Percentiles rank a stretch among this genome's conserved stretches.
phyloP scores from a whole-genome alignment of 2,113 vertebrate genomes.

The Dipodomys merriami region DNA sequence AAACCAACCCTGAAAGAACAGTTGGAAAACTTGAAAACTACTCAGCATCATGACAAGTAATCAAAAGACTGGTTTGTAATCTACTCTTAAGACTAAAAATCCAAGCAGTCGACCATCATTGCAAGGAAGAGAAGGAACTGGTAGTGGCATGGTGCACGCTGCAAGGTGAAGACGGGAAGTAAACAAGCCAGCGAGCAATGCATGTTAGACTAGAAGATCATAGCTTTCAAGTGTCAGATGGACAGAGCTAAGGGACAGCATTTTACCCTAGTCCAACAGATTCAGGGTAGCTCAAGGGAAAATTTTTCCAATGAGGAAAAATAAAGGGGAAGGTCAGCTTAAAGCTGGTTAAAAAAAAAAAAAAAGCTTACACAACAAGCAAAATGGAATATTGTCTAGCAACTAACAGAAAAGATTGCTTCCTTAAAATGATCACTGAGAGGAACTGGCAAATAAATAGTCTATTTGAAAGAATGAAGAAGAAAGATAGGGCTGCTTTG shows the following conservation, averaged over 20 bases:
- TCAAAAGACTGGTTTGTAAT: not conserved
- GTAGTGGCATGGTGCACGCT: not conserved
- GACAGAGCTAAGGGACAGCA: not conserved
- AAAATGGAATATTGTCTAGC: not conserved
- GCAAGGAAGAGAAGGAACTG: rapidly evolving
- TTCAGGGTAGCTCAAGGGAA: not conserved
- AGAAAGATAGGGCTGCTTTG: not conserved
- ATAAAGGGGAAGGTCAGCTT: not conserved
- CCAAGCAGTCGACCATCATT: not conserved
- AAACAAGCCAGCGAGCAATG: not conserved
- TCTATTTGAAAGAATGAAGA: not conserved
- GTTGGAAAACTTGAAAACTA: constrained; percentile 9
- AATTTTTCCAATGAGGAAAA: not conserved
- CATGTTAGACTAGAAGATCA: not conserved
- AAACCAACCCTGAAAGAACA: constrained; percentile 48
- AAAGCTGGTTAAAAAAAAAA: not conserved
- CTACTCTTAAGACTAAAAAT: not conserved
- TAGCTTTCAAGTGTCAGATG: not conserved
- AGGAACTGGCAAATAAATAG: constrained; percentile 20
- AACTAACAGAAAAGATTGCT: not conserved
- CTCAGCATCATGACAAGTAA: not conserved
- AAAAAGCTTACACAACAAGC: not conserved
- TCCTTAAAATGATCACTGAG: constrained; percentile 18
- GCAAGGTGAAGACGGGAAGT: not conserved
- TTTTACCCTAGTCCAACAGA: not conserved